Evolutionary conservation across 23 tunicate species (phyloP).

Genomic region (Aplidium turbinatum): DNA sequence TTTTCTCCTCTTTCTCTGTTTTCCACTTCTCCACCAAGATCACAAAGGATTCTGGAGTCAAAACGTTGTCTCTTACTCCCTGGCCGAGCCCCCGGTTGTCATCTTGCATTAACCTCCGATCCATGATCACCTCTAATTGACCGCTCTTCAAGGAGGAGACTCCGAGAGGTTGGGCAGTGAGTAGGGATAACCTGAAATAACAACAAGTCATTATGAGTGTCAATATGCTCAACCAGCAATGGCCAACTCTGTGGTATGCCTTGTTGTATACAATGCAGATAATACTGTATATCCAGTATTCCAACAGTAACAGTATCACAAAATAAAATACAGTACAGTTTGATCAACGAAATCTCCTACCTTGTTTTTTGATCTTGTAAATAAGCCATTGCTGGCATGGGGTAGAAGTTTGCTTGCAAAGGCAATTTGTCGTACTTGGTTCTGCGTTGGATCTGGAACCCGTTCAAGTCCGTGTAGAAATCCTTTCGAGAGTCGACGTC

Average conservation of each 20-base stretch:
- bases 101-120: constrained; percentile 93
- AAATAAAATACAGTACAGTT: too few relatives aligned
- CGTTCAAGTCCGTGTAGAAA: constrained; percentile 88
- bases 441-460: constrained; percentile 78
- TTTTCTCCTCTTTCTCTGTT: constrained; percentile 1
- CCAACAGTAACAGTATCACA: too few relatives aligned
- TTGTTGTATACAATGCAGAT: too few relatives aligned
- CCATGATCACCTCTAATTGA: constrained; percentile 84
- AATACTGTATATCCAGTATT: too few relatives aligned
- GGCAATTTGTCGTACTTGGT: constrained; percentile 68
- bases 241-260: too few relatives aligned
- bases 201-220: too few relatives aligned
- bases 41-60: constrained; percentile 73
- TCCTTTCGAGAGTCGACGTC: constrained; percentile 39
- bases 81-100: constrained; percentile 96
- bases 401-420: constrained; percentile 92
- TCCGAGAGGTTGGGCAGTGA: constrained; percentile 93
- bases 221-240: too few relatives aligned
- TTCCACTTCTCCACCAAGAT: constrained; percentile 73
- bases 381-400: constrained; percentile 86
- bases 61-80: constrained; percentile 74
- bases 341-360: constrained; percentile 22
- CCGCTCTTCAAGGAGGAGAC: constrained; percentile 72
- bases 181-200: constrained; percentile 51
- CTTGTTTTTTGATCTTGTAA: constrained; percentile 69